These are phyloP conservation scores for Leptatherina wallacei DNA, from an alignment of 2,797 vertebrate species.

Conservation along the genomic window DNA sequence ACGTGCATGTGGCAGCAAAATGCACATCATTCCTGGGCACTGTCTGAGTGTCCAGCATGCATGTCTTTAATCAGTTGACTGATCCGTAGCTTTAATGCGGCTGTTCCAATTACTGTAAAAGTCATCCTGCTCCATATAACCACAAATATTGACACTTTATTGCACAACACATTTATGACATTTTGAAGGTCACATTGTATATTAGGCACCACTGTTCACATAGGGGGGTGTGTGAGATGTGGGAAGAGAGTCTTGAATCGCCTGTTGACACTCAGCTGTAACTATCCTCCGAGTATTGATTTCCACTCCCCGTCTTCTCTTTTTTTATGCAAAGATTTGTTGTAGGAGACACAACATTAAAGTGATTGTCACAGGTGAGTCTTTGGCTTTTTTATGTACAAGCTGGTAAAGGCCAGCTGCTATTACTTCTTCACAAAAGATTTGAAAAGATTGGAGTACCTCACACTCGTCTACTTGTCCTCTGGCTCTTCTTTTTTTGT, in stretches of 20 bases:
- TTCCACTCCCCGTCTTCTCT: conserved; percentile 46
- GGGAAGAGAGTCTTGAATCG: conserved; percentile 91
- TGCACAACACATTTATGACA: conserved; percentile 99
- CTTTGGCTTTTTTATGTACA: conserved; percentile 55
- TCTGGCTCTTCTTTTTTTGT: not conserved
- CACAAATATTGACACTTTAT: conserved; percentile 99
- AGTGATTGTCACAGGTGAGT: conserved; percentile 79
- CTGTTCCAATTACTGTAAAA: conserved; percentile 99
- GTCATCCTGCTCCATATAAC: conserved; percentile 98
- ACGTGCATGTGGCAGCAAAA: conserved; percentile 1
- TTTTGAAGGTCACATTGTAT: conserved; percentile 99
- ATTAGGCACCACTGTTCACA: conserved; percentile 95
- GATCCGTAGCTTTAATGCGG: conserved; percentile 98
- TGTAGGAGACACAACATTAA: conserved; percentile 72
- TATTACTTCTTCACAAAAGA: conserved; percentile 21
- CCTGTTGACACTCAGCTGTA: conserved; percentile 87
- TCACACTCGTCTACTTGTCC: conserved; percentile 13
- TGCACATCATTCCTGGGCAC: conserved; percentile 67
- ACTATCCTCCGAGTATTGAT: conserved; percentile 85
- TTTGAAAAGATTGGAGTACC: not conserved
- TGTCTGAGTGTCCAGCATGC: conserved; percentile 80
- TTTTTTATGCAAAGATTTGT: conserved; percentile 80
- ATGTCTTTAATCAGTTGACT: conserved; percentile 97
- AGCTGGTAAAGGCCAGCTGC: conserved; percentile 62
- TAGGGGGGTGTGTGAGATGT: conserved; percentile 66